phyloP scores from a whole-genome alignment of 2,113 vertebrate species.

The Rutilus rutilus region DNA sequence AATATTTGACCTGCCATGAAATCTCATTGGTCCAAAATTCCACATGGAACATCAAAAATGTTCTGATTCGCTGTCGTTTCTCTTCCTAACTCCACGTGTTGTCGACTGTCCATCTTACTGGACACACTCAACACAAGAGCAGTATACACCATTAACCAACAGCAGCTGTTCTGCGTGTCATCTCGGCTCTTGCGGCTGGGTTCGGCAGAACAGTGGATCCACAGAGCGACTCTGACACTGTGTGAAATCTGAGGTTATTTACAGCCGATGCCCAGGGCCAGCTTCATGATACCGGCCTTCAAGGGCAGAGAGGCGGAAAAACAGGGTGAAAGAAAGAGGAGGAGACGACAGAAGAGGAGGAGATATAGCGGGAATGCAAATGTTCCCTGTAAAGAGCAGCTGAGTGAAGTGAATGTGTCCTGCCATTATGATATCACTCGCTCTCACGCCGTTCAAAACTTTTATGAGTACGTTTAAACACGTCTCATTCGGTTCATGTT shows the following conservation, averaged over 20 bases:
- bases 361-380: background rate
- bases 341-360: background rate
- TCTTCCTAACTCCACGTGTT: background rate
- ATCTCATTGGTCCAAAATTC: conserved; percentile 1
- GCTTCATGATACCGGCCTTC: conserved; percentile 53
- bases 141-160: no score
- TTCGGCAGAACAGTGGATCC: background rate
- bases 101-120: background rate
- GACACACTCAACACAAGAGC: background rate
- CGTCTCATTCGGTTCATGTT: background rate
- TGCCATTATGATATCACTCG: background rate
- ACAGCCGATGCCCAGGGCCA: conserved; percentile 44
- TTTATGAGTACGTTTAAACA: background rate
- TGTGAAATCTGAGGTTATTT: conserved; percentile 53
- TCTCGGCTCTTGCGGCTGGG: background rate
- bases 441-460: background rate
- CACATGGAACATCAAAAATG: background rate
- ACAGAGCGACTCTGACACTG: background rate
- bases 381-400: background rate
- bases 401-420: background rate
- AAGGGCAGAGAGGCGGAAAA: conserved; percentile 13
- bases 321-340: background rate
- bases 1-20: background rate
- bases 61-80: background rate
- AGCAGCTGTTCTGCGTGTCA: background rate